These are phyloP conservation scores for Cinara cedri DNA, from an alignment of 2,888 invertebrate species.

Conservation along the genomic window DNA sequence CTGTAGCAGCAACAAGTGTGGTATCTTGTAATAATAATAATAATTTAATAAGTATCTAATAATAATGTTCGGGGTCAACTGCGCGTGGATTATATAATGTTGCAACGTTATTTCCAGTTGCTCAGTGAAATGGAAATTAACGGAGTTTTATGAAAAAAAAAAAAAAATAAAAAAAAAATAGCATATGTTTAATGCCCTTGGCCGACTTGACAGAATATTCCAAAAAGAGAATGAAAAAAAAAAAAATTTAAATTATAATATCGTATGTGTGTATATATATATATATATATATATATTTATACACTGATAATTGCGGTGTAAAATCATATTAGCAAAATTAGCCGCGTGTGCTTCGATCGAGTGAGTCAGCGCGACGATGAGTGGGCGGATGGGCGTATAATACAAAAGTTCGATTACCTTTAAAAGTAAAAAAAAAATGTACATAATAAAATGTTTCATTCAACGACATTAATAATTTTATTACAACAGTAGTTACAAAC, in stretches of 20 bases:
- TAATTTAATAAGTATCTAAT: constrained; percentile 32
- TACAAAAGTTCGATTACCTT: too few relatives aligned
- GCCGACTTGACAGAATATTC: constrained; percentile 41
- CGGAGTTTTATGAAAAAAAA: constrained; percentile 51
- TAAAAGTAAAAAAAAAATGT: too few relatives aligned
- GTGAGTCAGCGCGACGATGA: background rate
- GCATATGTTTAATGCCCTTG: constrained; percentile 41
- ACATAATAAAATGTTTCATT: too few relatives aligned
- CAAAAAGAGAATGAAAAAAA: constrained; percentile 32
- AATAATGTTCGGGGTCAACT: constrained; percentile 49
- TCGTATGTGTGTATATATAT: too few relatives aligned
- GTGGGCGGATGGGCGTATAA: background rate
- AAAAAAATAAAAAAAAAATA: constrained; percentile 22
- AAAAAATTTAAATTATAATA: background rate
- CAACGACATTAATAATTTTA: too few relatives aligned
- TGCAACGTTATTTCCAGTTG: constrained; percentile 49
- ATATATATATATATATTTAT: too few relatives aligned
- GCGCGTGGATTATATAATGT: constrained; percentile 8
- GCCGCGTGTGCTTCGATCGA: background rate
- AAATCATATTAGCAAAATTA: background rate
- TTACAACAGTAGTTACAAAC: too few relatives aligned
- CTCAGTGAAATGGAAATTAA: constrained; percentile 54
- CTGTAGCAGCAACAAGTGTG: background rate
- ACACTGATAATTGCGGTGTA: constrained; percentile 8
- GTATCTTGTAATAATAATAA: constrained; percentile 4